Base-by-base conservation (phyloP, 2,797 vertebrate species). In the Gila robusta region DNA sequence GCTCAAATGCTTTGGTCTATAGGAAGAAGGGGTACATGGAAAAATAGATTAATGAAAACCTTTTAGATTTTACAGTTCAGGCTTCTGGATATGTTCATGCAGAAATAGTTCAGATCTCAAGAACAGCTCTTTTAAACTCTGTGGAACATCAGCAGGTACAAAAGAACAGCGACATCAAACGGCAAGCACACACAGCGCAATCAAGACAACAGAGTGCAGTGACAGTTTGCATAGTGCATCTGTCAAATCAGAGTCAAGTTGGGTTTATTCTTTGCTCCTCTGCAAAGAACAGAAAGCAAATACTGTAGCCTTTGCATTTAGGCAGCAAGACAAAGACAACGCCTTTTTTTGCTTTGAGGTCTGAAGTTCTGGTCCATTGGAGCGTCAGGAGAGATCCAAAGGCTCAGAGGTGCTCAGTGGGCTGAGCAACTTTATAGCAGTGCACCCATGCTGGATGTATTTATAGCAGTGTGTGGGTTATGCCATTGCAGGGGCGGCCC, bases 391-490 rank as follows among this genome's bases (percentile, higher is more conserved):
- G 88, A 84, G 17, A 37, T 59, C 64, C 56, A 23, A 71, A 72
- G 62, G 72, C 86, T 80, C 62, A 41, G 54, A 64, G 84, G 76
- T 82, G 56, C 14, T 67, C 67, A 71, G 79, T 83, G 79, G 69
- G 70, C 66, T 59, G 73, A 82, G 78, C 21, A 73, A 77, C 49
- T 73, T 85, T 73, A 52, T 67, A 21, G 59, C 82, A 66, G 67
- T 19, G 71, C 72, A 32, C 83, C 71, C 78, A 10, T 84, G 49
- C 52, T 52, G 69, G 59, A 39, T 81, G 74, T 90, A 90, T 88
- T 88, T 87, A 87, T 88, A 90, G 85, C 76, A 59, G 70, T 78
- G 89, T 79, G 89, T 90, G 87, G 87, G 89, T 78, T 85, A 54
- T 84, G 84, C 74, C 79, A 64, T 21, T 81, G 52, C 82, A 49